phyloP scores from a whole-genome alignment of 1,140 invertebrate genomes.

The Saccostrea echinata region DNA sequence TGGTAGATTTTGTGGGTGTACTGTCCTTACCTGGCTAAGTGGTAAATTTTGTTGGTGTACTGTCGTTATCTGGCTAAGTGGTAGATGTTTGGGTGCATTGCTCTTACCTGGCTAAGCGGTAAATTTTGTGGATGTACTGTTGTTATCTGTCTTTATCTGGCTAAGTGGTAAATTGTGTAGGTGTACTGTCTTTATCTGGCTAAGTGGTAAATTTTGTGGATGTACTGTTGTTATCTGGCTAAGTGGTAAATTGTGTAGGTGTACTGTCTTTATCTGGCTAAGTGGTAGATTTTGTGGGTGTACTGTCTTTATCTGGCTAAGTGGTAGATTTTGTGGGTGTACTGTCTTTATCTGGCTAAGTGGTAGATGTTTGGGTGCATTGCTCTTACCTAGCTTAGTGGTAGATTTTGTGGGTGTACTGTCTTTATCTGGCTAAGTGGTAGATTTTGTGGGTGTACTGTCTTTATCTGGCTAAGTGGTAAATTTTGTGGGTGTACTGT shows the following conservation, averaged over 20 bases:
- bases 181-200: too few relatives aligned
- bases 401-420: not conserved
- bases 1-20: too few relatives aligned
- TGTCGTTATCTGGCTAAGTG: not conserved
- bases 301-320: slow-evolving; percentile 85
- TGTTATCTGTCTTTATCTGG: too few relatives aligned
- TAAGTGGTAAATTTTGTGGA: too few relatives aligned
- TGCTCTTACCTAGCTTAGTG: too few relatives aligned
- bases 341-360: slow-evolving; percentile 86
- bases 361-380: not conserved
- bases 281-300: too few relatives aligned
- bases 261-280: slow-evolving; percentile 83
- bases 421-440: slow-evolving; percentile 86
- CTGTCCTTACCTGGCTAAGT: not conserved
- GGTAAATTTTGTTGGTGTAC: not conserved
- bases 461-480: too few relatives aligned
- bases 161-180: too few relatives aligned
- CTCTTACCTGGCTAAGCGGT: slow-evolving; percentile 86
- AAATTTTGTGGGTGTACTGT: too few relatives aligned
- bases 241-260: not conserved
- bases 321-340: slow-evolving; percentile 99
- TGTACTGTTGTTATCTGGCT: not conserved
- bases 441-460: not conserved
- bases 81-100: not conserved
- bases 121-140: too few relatives aligned